These are phyloP conservation scores for Xestia sexstrigata DNA, from an alignment of 2,888 invertebrate genomes.

Conservation along the genomic window DNA sequence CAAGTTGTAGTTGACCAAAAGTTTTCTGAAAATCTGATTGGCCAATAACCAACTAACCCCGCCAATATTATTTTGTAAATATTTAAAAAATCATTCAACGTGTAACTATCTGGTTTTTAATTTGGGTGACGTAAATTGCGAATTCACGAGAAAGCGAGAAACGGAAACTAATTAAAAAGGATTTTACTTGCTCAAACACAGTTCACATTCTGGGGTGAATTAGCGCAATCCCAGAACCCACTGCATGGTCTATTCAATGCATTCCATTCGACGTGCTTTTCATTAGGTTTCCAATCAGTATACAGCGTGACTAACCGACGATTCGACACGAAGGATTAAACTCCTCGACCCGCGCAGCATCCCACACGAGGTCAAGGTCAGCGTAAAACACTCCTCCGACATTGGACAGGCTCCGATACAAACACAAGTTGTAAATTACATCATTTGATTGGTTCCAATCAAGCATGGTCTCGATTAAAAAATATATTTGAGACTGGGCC, in stretches of 20 bases:
- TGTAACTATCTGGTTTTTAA: neutral
- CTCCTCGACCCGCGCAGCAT: slow-evolving; percentile 65
- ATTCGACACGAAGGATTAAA: slow-evolving; percentile 87
- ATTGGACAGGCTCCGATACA: slow-evolving; percentile 73
- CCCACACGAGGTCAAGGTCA: slow-evolving; percentile 80
- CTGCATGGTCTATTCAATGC: slow-evolving; percentile 73
- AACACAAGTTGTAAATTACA: slow-evolving; percentile 84
- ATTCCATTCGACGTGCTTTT: slow-evolving; percentile 79
- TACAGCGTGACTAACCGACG: slow-evolving; percentile 77
- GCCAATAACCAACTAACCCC: neutral
- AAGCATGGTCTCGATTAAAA: slow-evolving; percentile 84
- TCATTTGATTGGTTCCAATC: slow-evolving; percentile 89
- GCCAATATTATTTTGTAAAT: too few relatives aligned
- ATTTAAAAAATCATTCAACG: neutral
- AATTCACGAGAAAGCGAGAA: slow-evolving; percentile 31
- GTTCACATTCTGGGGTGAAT: slow-evolving; percentile 41
- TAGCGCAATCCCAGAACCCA: slow-evolving; percentile 63
- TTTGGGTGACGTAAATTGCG: neutral
- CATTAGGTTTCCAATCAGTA: slow-evolving; percentile 84
- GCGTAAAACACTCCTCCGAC: slow-evolving; percentile 67
- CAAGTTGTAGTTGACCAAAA: neutral
- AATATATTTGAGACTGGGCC: slow-evolving; percentile 74
- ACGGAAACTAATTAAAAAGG: slow-evolving; percentile 26
- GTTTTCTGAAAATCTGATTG: neutral
- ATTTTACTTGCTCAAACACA: slow-evolving; percentile 19